A percentile compares a stretch with the other conserved stretches of the same genome.
These are phyloP conservation scores for Timandra comae DNA, from an alignment of 2,888 invertebrate genomes.

Conservation along the genomic window DNA sequence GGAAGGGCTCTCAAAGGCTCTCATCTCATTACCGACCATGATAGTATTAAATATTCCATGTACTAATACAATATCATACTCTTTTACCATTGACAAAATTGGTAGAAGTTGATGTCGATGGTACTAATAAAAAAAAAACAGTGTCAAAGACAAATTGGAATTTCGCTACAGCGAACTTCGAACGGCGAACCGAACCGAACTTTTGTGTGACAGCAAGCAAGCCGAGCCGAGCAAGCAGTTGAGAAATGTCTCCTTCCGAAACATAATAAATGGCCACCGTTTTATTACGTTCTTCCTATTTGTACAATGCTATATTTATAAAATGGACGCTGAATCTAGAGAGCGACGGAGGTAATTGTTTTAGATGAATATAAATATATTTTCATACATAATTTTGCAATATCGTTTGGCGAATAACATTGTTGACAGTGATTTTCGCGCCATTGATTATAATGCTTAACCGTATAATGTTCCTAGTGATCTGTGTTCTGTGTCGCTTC, in stretches of 20 bases:
- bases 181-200: conserved; percentile 25
- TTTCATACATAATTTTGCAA: conserved; percentile 25
- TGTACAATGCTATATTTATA: conserved; percentile 56
- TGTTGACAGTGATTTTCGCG: conserved; percentile 66
- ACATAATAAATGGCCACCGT: conserved; percentile 75
- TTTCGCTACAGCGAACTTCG: conserved; percentile 29
- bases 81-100: too few relatives aligned
- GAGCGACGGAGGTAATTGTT: conserved; percentile 45
- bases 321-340: conserved; percentile 65
- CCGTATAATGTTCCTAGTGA: conserved; percentile 31
- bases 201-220: conserved; percentile 52
- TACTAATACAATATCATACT: too few relatives aligned
- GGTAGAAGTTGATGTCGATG: too few relatives aligned
- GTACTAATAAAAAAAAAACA: too few relatives aligned
- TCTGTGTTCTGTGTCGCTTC: conserved; percentile 32
- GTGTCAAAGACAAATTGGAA: too few relatives aligned
- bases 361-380: too few relatives aligned
- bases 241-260: conserved; percentile 58
- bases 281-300: conserved; percentile 67
- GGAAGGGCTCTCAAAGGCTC: too few relatives aligned
- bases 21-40: too few relatives aligned
- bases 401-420: conserved; percentile 38
- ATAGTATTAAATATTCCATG: too few relatives aligned
- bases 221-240: conserved; percentile 26
- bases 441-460: conserved; percentile 38